Evolutionary conservation across 2,113 vertebrate species (phyloP), one percentile per base, ranked within the genome.

Genomic region (Embiotoca jacksoni): DNA sequence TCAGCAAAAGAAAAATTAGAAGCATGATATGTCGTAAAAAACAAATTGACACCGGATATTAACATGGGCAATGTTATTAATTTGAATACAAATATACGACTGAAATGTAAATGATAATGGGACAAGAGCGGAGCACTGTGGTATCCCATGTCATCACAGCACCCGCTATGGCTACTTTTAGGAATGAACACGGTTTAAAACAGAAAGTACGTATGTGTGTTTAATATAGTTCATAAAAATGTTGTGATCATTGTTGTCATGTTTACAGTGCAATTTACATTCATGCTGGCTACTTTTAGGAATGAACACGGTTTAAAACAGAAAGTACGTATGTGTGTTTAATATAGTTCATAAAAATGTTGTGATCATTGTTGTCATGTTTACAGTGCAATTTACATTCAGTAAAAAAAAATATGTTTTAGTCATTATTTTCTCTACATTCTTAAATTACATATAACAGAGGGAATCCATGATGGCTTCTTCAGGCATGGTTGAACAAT

Each of bases 401-500:
- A 23, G 23, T 23, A 23, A 23, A 23, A 23, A 1, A 1, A 44
- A 44, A 1, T 44, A n/a, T 6, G 2, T 41, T 68, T 44, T 9
- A 46, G 23, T 30, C 23, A 56, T 49, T 23, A 7, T 39, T 68
- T 35, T 63, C 13, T 49, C 2, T 30, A 16, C 13, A 39, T 41
- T 33, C 13, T 23, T 7, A 36, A 53, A 41, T 66, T 57, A 50
- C 14, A 44, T 3, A n/a, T 37, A 56, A 60, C 10, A 10, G 5
- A 41, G 30, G n/a, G 15, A 63, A 52, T 58, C 53, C 64, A 55
- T 74, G n/a, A 72, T 16, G 39, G 1, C 58, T 33, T 46, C 32
- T 30, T 70, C 23, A 66, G 61, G 39, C 65, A 35, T 44, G 49
- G 23, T n/a, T 64, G 33, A 75, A 59, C 23, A 33, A 58, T 53